These are phyloP conservation scores for Illadopsis cleaveri DNA, from an alignment of 2,113 vertebrate species.

Conservation along the genomic window DNA sequence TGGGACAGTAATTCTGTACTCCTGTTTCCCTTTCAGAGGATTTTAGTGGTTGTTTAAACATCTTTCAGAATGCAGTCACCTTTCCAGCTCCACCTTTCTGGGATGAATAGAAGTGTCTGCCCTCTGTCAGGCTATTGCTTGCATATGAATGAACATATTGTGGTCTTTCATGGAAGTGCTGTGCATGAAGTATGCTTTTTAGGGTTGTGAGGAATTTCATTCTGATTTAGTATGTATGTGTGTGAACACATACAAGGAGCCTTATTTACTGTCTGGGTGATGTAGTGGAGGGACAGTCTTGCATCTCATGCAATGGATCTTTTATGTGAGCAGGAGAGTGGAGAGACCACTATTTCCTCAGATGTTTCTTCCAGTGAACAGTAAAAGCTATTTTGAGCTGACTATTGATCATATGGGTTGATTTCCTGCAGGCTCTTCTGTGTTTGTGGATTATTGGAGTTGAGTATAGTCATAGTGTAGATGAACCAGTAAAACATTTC, in stretches of 20 bases:
- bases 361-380: not conserved
- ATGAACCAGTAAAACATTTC: not conserved
- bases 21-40: not conserved
- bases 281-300: fast-evolving
- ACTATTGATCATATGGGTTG: not conserved
- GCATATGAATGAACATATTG: not conserved
- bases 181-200: not conserved
- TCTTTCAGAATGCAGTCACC: not conserved
- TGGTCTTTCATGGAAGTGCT: not conserved
- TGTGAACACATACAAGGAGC: not conserved
- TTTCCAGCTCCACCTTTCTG: not conserved
- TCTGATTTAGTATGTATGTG: not conserved
- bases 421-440: not conserved
- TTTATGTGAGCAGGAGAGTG: not conserved
- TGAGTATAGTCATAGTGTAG: not conserved
- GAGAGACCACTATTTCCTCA: not conserved
- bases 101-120: not conserved
- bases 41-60: not conserved
- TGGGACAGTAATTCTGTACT: not conserved
- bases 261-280: not conserved
- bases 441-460: not conserved
- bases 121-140: not conserved
- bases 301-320: not conserved
- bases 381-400: not conserved
- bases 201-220: not conserved